phyloP scores from a whole-genome alignment of 2,113 vertebrate genomes.

The Budorcas taxicolor region DNA sequence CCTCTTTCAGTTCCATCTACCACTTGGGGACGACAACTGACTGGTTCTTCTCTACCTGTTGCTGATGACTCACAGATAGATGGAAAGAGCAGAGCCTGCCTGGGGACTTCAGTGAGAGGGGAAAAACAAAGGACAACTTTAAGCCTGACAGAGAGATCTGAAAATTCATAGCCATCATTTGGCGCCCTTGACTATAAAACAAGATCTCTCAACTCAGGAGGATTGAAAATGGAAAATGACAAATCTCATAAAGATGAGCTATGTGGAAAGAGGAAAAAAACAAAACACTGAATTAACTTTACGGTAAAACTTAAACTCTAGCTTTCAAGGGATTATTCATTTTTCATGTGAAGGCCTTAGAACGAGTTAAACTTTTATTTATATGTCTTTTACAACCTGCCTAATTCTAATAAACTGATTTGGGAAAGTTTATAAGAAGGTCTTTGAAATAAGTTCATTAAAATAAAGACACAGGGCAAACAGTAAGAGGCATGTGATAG shows the following conservation, averaged over 20 bases:
- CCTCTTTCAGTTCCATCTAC: background rate
- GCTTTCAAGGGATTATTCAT: background rate
- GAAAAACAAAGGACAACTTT: background rate
- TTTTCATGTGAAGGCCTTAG: background rate
- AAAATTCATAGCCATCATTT: background rate
- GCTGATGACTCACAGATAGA: too few relatives aligned
- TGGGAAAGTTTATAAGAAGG: conserved; percentile 7
- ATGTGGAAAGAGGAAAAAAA: background rate
- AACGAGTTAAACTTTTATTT: background rate
- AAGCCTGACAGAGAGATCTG: background rate
- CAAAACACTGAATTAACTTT: background rate
- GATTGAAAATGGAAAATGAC: background rate
- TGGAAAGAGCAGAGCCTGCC: background rate
- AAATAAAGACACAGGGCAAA: background rate
- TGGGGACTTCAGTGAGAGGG: background rate
- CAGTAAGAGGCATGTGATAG: background rate
- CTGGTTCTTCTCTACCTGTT: background rate
- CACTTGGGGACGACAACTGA: background rate
- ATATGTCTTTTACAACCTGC: background rate
- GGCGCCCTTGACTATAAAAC: background rate
- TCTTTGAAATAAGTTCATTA: background rate
- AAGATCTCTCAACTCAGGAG: background rate
- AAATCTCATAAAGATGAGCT: background rate
- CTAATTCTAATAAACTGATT: background rate
- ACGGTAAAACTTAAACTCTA: background rate